Evolutionary conservation across 2,888 invertebrate genomes (phyloP).

Genomic region (Tenodera sinensis): DNA sequence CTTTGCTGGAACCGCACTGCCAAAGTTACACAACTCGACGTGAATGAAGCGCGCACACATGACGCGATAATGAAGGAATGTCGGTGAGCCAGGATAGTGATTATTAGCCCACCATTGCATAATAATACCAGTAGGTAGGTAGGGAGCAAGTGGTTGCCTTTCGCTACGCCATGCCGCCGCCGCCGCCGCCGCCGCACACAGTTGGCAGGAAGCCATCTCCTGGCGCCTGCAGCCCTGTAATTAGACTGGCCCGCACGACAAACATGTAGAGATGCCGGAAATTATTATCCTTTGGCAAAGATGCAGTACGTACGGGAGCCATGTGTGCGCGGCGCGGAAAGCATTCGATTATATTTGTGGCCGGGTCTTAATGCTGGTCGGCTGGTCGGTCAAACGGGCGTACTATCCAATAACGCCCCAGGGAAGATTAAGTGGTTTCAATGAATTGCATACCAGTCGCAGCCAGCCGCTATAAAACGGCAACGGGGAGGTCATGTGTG

Average conservation of each 20-base stretch:
- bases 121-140: not conserved
- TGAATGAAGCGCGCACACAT: too few relatives aligned
- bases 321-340: not conserved
- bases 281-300: not conserved
- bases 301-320: not conserved
- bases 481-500: not conserved
- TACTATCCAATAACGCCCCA: not conserved
- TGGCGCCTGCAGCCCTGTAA: not conserved
- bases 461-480: not conserved
- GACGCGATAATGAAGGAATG: not conserved
- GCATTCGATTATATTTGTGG: not conserved
- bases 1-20: too few relatives aligned
- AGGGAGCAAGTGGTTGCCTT: not conserved
- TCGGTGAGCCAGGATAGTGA: not conserved
- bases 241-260: not conserved
- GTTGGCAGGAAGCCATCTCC: not conserved
- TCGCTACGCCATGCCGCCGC: not conserved
- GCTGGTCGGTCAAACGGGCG: not conserved
- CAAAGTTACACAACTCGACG: not conserved
- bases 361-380: not conserved
- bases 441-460: not conserved
- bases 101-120: not conserved
- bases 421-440: not conserved
- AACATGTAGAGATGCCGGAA: not conserved
- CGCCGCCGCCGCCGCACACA: not conserved